Percentiles rank a stretch among this genome's conserved stretches.
Evolutionary conservation across 2,113 vertebrate genomes (phyloP).

Genomic region (Excalfactoria chinensis): DNA sequence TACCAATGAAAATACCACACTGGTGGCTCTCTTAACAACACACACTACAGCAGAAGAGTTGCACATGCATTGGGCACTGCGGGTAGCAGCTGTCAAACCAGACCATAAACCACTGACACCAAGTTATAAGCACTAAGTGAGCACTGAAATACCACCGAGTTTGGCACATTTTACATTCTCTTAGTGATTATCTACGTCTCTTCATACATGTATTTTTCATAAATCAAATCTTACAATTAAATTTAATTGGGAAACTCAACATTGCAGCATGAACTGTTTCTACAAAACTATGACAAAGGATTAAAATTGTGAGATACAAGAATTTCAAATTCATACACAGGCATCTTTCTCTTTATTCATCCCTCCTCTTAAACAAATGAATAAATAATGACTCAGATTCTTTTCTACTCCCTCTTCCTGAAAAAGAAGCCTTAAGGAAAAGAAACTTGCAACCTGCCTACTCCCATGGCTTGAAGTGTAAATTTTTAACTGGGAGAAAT

Average conservation of each 20-base stretch:
- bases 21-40: not conserved
- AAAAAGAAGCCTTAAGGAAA: not conserved
- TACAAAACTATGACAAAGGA: not conserved
- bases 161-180: not conserved
- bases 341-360: not conserved
- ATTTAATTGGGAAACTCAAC: not conserved
- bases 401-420: not conserved
- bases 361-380: not conserved
- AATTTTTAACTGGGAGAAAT: not conserved
- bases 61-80: not conserved
- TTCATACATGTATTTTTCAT: not conserved
- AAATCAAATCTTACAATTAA: not conserved
- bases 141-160: not conserved
- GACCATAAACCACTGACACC: no score
- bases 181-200: not conserved
- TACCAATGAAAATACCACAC: fast-evolving
- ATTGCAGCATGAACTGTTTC: not conserved
- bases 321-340: not conserved
- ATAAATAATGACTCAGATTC: not conserved
- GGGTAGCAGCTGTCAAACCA: not conserved
- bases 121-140: not conserved
- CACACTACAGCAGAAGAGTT: not conserved
- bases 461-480: not conserved
- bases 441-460: not conserved
- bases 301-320: not conserved